Evolutionary conservation across 2,888 invertebrate species (phyloP).

Genomic region (Elegia similella): DNA sequence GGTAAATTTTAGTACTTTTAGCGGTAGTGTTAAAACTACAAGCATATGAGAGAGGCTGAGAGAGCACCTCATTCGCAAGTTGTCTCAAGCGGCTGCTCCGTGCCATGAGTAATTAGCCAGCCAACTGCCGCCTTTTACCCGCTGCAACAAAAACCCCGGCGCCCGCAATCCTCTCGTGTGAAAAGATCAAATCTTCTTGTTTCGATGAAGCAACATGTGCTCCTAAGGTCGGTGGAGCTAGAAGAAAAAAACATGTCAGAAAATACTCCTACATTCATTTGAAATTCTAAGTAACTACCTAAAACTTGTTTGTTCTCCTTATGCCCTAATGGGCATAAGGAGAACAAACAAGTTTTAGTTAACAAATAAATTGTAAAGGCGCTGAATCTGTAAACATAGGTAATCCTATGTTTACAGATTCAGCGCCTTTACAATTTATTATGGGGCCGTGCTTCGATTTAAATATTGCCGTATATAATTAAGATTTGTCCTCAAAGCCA

Average conservation of each 20-base stretch:
- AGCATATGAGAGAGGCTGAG: not conserved
- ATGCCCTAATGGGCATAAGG: too few relatives aligned
- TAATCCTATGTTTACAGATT: not conserved
- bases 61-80: not conserved
- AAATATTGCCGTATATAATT: too few relatives aligned
- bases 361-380: too few relatives aligned
- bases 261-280: not conserved
- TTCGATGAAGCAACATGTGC: not conserved
- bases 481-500: too few relatives aligned
- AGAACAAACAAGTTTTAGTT: too few relatives aligned
- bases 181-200: not conserved
- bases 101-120: not conserved
- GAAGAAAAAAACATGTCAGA: not conserved
- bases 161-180: not conserved
- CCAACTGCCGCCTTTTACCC: not conserved
- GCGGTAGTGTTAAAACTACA: not conserved
- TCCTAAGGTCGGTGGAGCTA: not conserved
- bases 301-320: too few relatives aligned
- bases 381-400: too few relatives aligned
- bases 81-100: not conserved
- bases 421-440: not conserved
- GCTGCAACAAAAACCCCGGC: not conserved
- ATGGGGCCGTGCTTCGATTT: not conserved
- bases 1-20: too few relatives aligned
- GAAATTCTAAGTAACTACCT: not conserved